Evolutionary conservation across 2,888 invertebrate genomes (phyloP).

Genomic region (Monoplex corrugatus): DNA sequence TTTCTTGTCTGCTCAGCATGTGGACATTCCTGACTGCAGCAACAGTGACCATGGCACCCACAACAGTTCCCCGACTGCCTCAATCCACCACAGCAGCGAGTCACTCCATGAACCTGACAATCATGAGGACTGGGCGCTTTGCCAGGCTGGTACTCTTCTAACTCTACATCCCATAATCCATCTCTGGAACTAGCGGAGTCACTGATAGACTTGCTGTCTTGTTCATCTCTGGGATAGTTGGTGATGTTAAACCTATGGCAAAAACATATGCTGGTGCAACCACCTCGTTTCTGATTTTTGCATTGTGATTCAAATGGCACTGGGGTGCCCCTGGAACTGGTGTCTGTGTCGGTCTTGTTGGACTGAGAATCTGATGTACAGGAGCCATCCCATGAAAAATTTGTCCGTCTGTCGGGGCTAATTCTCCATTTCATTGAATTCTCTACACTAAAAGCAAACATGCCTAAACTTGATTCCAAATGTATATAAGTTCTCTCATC

Average conservation of each 20-base stretch:
- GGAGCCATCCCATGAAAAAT: not conserved
- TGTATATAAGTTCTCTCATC: slow-evolving; percentile 21
- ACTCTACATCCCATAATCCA: slow-evolving; percentile 3
- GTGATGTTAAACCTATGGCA: not conserved
- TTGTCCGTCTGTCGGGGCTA: slow-evolving; percentile 19
- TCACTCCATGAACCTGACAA: not conserved
- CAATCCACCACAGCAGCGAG: not conserved
- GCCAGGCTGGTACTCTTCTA: not conserved
- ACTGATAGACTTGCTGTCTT: not conserved
- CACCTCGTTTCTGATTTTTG: not conserved
- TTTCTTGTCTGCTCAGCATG: not conserved
- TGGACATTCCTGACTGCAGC: not conserved
- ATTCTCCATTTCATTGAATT: not conserved
- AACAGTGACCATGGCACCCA: not conserved
- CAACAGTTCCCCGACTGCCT: not conserved
- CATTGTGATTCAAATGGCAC: not conserved
- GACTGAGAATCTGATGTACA: not conserved
- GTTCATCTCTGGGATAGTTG: not conserved
- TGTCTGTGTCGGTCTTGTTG: slow-evolving; percentile 21
- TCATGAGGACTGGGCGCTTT: not conserved
- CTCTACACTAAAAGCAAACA: not conserved
- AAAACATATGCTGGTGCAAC: not conserved
- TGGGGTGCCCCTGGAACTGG: slow-evolving; percentile 10
- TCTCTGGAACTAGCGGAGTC: slow-evolving; percentile 32
- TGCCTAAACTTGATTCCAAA: not conserved